These are phyloP conservation scores for Eupithecia inturbata DNA, from an alignment of 2,888 invertebrate species.

Conservation along the genomic window DNA sequence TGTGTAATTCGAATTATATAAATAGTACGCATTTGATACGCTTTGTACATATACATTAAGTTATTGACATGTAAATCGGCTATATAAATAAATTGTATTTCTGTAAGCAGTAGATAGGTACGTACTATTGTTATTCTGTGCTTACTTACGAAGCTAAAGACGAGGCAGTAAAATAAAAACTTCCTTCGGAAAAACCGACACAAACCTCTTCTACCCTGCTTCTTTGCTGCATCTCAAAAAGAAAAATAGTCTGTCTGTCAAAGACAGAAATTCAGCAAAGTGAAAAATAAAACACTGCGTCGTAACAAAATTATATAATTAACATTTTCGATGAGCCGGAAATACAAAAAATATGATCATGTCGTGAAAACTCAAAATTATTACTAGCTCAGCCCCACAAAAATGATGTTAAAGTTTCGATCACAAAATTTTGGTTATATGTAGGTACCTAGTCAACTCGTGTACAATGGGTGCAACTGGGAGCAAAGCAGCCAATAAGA, in stretches of 20 bases:
- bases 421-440: not conserved
- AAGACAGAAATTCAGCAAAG: not conserved
- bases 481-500: slow-evolving; percentile 42
- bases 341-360: slow-evolving; percentile 2
- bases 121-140: no score
- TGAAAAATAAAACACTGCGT: slow-evolving; percentile 2
- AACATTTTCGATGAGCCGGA: not conserved
- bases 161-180: not conserved
- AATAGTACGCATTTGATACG: no score
- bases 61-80: no score
- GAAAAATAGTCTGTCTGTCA: not conserved
- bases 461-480: slow-evolving; percentile 43
- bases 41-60: no score
- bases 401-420: not conserved
- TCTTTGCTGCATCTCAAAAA: not conserved
- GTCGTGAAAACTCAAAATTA: slow-evolving; percentile 3
- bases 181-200: not conserved
- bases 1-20: no score
- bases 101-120: no score
- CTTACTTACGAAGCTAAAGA: no score
- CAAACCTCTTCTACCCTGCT: not conserved
- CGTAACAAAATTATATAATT: not conserved
- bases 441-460: not conserved
- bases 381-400: not conserved
- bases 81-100: no score